Evolutionary conservation across 2,113 vertebrate genomes (phyloP).

Genomic region (Thermophis baileyi): DNA sequence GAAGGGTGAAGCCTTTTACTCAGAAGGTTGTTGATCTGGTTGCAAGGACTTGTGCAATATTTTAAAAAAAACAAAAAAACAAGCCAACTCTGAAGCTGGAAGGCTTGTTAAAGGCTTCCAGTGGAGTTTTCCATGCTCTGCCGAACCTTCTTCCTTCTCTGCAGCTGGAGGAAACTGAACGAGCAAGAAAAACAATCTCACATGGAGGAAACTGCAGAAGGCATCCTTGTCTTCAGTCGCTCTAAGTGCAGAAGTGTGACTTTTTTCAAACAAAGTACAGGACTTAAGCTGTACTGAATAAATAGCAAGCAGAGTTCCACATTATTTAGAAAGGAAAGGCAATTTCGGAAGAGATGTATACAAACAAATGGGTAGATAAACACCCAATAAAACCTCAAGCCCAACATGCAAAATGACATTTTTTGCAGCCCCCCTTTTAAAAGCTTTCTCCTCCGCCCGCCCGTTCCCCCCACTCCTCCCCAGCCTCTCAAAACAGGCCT

Average conservation of each 20-base stretch:
- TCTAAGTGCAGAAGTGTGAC: background rate
- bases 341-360: constrained; percentile 42
- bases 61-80: background rate
- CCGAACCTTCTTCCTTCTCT: background rate
- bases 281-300: background rate
- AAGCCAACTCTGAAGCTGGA: background rate
- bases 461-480: background rate
- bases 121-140: background rate
- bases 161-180: background rate
- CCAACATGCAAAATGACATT: constrained; percentile 37
- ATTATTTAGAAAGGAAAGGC: constrained; percentile 1
- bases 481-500: constrained; percentile 58
- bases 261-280: background rate
- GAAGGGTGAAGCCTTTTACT: background rate
- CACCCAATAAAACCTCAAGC: constrained; percentile 48
- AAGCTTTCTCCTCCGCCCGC: constrained; percentile 56
- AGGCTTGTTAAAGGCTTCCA: background rate
- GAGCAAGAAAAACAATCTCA: background rate
- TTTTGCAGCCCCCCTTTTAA: constrained; percentile 58
- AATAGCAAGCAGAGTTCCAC: background rate
- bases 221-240: background rate
- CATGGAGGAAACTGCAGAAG: background rate
- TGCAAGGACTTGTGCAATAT: background rate
- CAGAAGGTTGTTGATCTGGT: background rate
- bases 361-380: constrained; percentile 60